phyloP scores from a whole-genome alignment of 2,888 invertebrate species.

The Temnothorax unifasciatus region DNA sequence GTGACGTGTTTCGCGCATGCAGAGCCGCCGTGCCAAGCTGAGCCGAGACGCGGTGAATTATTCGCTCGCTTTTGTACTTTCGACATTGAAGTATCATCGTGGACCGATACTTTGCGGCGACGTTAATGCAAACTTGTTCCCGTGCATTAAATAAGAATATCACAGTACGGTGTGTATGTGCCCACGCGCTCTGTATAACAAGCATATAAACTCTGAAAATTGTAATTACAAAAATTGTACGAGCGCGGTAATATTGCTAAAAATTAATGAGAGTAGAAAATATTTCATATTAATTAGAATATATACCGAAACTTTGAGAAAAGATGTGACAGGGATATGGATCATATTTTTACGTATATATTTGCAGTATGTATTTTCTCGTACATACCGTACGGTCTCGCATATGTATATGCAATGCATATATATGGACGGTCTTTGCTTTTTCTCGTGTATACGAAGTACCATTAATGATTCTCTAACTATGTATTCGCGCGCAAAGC shows the following conservation, averaged over 20 bases:
- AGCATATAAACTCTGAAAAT: background rate
- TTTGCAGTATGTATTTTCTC: background rate
- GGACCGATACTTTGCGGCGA: conserved; percentile 1
- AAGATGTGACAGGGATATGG: background rate
- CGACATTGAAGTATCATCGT: conserved; percentile 30
- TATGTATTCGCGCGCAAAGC: conserved; percentile 10
- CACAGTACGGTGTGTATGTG: background rate
- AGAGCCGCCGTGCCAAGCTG: background rate
- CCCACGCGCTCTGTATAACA: background rate
- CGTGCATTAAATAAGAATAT: conserved; percentile 11
- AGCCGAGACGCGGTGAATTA: conserved; percentile 21
- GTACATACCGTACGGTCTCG: background rate
- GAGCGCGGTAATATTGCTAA: background rate
- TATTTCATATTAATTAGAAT: background rate
- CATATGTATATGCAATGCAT: background rate
- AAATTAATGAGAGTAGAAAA: conserved; percentile 13
- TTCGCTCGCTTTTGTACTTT: conserved; percentile 34
- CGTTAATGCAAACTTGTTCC: conserved; percentile 47
- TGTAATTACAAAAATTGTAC: conserved; percentile 12
- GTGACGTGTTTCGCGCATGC: conserved; percentile 3
- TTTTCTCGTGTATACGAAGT: background rate
- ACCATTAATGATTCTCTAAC: conserved; percentile 27
- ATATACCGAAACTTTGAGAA: background rate
- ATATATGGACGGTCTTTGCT: background rate
- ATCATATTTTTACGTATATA: background rate